These are phyloP conservation scores for Neocrepidodera transversa DNA, from an alignment of 2,888 invertebrate species.

Conservation along the genomic window DNA sequence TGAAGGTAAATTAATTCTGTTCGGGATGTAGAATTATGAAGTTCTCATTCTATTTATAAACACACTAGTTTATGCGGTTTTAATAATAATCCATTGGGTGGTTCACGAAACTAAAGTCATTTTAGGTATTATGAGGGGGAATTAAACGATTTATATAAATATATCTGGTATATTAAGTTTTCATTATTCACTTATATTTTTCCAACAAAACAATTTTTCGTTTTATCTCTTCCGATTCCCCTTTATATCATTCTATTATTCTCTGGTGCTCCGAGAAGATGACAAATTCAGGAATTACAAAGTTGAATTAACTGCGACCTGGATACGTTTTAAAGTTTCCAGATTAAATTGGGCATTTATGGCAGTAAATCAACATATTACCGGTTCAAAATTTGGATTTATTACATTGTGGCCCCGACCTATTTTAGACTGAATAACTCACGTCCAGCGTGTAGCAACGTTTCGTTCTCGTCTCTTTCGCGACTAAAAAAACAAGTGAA, in stretches of 20 bases:
- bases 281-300: slow-evolving; percentile 55
- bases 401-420: slow-evolving; percentile 24
- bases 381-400: slow-evolving; percentile 33
- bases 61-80: too few species aligned
- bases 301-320: slow-evolving; percentile 53
- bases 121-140: too few species aligned
- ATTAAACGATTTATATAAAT: too few species aligned
- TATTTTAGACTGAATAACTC: slow-evolving; percentile 26
- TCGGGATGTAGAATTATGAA: background rate
- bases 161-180: too few species aligned
- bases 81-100: too few species aligned
- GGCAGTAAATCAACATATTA: slow-evolving; percentile 51
- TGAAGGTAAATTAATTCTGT: background rate
- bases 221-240: background rate
- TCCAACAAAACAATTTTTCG: background rate
- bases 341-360: slow-evolving; percentile 53
- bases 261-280: slow-evolving; percentile 47
- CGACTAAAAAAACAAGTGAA: background rate
- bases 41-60: background rate
- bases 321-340: slow-evolving; percentile 49
- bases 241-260: slow-evolving; percentile 25
- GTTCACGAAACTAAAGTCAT: too few species aligned
- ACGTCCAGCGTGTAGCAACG: background rate
- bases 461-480: background rate
- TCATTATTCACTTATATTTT: too few species aligned